Conservation (phyloP, 37 sponge, comb jelly and placozoan species). For the Hexactinellida sp. region DNA sequence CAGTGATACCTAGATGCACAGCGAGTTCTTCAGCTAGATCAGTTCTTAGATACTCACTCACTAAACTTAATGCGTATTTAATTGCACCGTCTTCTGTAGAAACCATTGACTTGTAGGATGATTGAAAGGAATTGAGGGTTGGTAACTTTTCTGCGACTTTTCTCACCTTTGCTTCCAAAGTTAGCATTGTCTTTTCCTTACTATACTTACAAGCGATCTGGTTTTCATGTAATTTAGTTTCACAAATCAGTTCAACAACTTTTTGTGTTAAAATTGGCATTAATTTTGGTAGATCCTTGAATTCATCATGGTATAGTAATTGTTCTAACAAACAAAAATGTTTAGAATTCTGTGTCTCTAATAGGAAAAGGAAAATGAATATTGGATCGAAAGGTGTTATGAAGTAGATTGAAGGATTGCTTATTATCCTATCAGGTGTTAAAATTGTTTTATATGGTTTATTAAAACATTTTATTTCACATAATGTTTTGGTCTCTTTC, state of each 20-base stretch:
- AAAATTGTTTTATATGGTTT: background rate
- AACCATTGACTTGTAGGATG: background rate
- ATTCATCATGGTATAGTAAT: background rate
- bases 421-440: background rate
- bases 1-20: background rate
- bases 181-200: background rate
- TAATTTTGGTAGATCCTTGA: background rate
- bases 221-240: background rate
- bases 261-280: background rate
- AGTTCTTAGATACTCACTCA: background rate
- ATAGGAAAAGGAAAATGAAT: background rate
- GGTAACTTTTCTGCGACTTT: background rate
- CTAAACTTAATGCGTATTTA: background rate
- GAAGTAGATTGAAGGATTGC: background rate
- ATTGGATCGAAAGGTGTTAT: slow-evolving; percentile 8
- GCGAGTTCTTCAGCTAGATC: background rate
- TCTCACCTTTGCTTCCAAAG: background rate
- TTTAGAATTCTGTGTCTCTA: background rate
- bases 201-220: background rate
- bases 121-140: background rate
- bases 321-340: background rate
- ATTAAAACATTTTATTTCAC: background rate
- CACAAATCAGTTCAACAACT: background rate
- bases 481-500: background rate
- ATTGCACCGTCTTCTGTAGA: background rate